Evolutionary conservation across 1,140 invertebrate genomes (phyloP), one percentile per base, ranked within the genome.

Genomic region (Apis cerana): DNA sequence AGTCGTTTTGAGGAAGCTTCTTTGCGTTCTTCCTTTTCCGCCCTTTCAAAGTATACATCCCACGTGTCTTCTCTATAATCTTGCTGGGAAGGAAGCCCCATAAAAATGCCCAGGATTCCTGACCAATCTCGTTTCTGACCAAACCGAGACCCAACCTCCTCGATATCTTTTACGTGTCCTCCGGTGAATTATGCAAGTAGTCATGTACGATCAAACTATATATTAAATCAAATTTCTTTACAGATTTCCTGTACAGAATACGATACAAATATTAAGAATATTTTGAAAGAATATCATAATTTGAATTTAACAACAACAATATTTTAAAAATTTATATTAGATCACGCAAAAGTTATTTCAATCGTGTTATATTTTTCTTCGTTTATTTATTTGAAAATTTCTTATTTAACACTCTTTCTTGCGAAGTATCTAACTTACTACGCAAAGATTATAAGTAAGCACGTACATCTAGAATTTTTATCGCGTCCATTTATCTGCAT

Each of bases 131-230:
- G 59, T 78, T 85, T 68, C 69, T 62, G 75, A 62, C 80, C 68
- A 54, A 67, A 58, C 68, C 77, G 81, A 88, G 69, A 86, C 65
- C 72, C 64, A 59, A 65, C 15, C 79, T 67, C 81, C 79, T 67
- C 81, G 72, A 88, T 85, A 87, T 88, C 77, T 85, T 74, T 70
- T 65, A 83, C 75, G 81, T 85, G 85, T 85, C 79, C 62, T 82
- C 83, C 83, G 50, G 87, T 89, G 82, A 87, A 89, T 89, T 89
- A 87, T 89, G 85, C 85, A 89, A 86, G 81, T 83, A 50, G 62
- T 71, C 83, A 54, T 71, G 87, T 68, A 85, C 82, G 67, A 54
- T 71, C 68, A 81, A 81, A 56, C 80, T 76, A 50, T 52, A 85
- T 52, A 59, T 67, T 59, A 59, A 23, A 69, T 82, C 48, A 62